Evolutionary conservation across 2,797 vertebrate species (phyloP), one percentile per base, ranked within the genome.

Genomic region (Tamandua tetradactyla): DNA sequence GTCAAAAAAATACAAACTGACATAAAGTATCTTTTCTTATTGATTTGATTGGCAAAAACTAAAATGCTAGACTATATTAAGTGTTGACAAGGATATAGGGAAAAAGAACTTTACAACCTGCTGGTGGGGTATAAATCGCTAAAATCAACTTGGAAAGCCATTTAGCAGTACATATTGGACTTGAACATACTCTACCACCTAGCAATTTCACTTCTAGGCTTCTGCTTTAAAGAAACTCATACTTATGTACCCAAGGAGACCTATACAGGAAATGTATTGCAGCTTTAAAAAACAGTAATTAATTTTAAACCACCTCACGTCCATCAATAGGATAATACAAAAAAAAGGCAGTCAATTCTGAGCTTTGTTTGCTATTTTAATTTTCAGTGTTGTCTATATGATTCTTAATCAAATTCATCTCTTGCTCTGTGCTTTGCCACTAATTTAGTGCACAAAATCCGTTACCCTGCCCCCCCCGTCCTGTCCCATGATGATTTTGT

Each of bases 1-100:
- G n/a, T n/a, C n/a, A n/a, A n/a, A n/a, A 71, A 87, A 82, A 84
- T 62, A 55, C 49, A 88, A 90, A 40, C 68, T 83, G 71, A 66
- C 74, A 25, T 8, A 35, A 68, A 32, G 14, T 81, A 23, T 7
- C 11, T 7, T 57, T 79, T 80, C 9, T 64, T 6, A 22, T 18
- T 64, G 30, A 22, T 86, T 86, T 69, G 37, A 71, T 23, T 78
- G 20, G 72, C 35, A 87, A 72, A 92, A 72, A 32, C 91, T 52
- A 55, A 91, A 74, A 59, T 82, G 62, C 35, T 23, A 79, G 42
- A 35, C 30, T 49, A 30, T 35, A 23, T 0, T 42, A 68, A 68
- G 55, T 87, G 86, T 44, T 82, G 81, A 30, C n/a, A 69, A 71
- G 13, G 8, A 49, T 64, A 75, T 8, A 52, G 42, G 71, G 35